Evolutionary conservation across 2,113 vertebrate genomes (phyloP), one percentile per base, ranked within the genome.

Genomic region (Chaetura pelagica): DNA sequence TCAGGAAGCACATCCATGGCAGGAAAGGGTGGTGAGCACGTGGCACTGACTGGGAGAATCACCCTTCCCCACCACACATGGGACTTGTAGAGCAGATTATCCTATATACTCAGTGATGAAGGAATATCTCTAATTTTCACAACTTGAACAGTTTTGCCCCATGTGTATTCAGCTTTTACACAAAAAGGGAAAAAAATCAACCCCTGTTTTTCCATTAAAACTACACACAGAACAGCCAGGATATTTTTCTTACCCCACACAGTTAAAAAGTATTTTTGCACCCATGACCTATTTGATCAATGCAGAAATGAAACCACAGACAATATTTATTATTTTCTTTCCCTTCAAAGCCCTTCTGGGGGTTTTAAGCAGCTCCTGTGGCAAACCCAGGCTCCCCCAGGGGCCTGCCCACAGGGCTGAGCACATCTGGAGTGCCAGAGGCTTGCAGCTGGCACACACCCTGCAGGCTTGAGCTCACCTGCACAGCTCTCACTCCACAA

Each of bases 1-100:
- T 52, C 7, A 4, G 16, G 6, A 68, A 49, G 15, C 38, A 34
- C 5, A 0, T 3, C 40, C 7, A 4, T 2, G 1, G 1, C 54
- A 61, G 52, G 29, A 30, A 42, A 61, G 11, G n/a, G 23, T 1
- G 38, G 29, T 2, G 3, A 54, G 42, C 26, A 17, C 2, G 0
- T 8, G 19, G 23, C 18, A 14, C 23, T 1, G 1, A 10, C 52
- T 40, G 9, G 16, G 61, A 61, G 38, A 52, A 23, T 20, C 11
- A 22, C 15, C 21, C 12, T 46, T 20, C 4, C 34, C 49, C 46
- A 52, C 35, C 30, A 42, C 30, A 7, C 26, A 9, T 1, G 4
- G 17, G 30, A 13, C 23, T 86, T 8, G 10, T 17, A 9, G 2
- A 64, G 64, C 27, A 66, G 10, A 20, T 26, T 20, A 26, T 21